Evolutionary conservation across 2,113 vertebrate genomes (phyloP).

Genomic region (Sebastes fasciatus): DNA sequence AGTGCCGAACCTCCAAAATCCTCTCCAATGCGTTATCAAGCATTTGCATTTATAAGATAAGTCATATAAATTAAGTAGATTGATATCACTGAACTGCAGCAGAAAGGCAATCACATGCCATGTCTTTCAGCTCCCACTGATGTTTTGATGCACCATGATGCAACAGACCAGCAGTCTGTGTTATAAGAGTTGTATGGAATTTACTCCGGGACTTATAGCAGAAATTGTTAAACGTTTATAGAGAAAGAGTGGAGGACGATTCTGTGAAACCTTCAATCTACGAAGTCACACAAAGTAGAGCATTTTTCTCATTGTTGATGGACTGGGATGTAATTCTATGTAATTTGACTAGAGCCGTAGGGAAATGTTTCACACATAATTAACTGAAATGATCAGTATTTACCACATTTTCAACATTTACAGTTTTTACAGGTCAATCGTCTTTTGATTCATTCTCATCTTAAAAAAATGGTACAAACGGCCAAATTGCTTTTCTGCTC

Average conservation of each 20-base stretch:
- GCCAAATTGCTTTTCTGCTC: not conserved
- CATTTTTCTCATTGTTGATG: not conserved
- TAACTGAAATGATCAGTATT: constrained; percentile 1
- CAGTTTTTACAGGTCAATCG: not conserved
- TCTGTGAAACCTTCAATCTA: not conserved
- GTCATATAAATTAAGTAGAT: not conserved
- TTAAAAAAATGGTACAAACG: not conserved
- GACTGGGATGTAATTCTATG: not conserved
- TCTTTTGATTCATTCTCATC: constrained; percentile 12
- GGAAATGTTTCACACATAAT: not conserved
- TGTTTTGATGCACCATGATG: constrained; percentile 49
- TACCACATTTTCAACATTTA: not conserved
- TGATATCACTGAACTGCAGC: constrained; percentile 32
- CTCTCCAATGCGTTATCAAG: not conserved
- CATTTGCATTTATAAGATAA: not conserved
- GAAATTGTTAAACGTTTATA: not conserved
- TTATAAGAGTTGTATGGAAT: not conserved
- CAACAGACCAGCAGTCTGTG: constrained; percentile 31
- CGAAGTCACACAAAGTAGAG: not conserved
- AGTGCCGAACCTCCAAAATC: not conserved
- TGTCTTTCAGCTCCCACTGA: constrained; percentile 10
- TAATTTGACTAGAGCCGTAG: not conserved
- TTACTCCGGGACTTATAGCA: not conserved
- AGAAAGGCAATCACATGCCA: constrained; percentile 38
- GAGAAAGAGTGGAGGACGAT: not conserved